Percentiles rank a stretch among this genome's conserved stretches.
Conservation (phyloP, 2,888 invertebrate species). For the Anticlea derivata region DNA sequence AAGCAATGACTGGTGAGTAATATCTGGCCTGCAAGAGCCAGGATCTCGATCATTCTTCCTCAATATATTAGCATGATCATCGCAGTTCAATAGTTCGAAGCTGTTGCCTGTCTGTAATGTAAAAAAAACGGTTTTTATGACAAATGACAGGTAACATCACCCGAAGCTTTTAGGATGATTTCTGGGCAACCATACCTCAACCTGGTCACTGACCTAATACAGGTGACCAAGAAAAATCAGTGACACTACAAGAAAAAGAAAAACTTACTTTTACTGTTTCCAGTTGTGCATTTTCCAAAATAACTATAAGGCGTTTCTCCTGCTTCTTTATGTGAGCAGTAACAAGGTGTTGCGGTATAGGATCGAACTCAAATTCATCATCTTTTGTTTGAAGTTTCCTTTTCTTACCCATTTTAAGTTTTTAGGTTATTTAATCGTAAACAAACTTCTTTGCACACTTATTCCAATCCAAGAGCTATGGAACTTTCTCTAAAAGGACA, state of each 20-base stretch:
- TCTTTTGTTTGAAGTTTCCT: constrained; percentile 76
- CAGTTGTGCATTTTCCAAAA: constrained; percentile 96
- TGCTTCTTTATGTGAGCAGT: constrained; percentile 91
- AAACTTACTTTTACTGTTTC: constrained; percentile 95
- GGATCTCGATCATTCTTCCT: constrained; percentile 94
- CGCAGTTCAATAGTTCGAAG: constrained; percentile 96
- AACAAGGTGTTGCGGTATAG: constrained; percentile 90
- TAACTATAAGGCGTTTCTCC: constrained; percentile 95
- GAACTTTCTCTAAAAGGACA: too few relatives aligned
- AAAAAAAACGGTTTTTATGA: too few relatives aligned
- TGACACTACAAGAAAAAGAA: too few relatives aligned
- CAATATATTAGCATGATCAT: constrained; percentile 93
- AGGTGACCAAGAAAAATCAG: too few relatives aligned
- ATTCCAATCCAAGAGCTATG: too few relatives aligned
- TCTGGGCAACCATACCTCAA: too few relatives aligned
- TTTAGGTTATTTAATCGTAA: background rate
- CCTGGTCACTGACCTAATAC: too few relatives aligned
- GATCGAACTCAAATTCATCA: constrained; percentile 91
- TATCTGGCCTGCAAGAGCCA: constrained; percentile 96
- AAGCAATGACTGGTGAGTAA: constrained; percentile 97
- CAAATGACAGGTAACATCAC: too few relatives aligned
- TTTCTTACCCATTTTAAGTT: constrained; percentile 71
- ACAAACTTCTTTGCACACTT: background rate
- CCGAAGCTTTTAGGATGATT: too few relatives aligned
- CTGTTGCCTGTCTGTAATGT: constrained; percentile 89